These are phyloP conservation scores for Montipora sp. DNA, from an alignment of 64 coral and sea anemone species.

Conservation along the genomic window DNA sequence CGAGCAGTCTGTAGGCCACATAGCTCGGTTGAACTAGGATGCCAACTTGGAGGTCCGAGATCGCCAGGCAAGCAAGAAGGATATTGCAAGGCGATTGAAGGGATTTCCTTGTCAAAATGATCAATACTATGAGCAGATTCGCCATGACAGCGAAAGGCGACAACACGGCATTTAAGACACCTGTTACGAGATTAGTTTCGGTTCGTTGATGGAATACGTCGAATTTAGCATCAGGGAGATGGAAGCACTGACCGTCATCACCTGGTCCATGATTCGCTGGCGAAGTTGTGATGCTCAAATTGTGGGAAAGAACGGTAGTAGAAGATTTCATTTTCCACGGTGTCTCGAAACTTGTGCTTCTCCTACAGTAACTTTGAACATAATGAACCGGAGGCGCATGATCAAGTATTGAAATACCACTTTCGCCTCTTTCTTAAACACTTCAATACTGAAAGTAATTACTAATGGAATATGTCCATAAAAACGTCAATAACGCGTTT, in stretches of 20 bases:
- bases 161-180: slow-evolving; percentile 63
- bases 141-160: slow-evolving; percentile 65
- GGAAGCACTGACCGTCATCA: neutral
- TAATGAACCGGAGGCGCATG: too few species aligned
- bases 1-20: slow-evolving; percentile 56
- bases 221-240: slow-evolving; percentile 47
- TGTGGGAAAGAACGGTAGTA: too few species aligned
- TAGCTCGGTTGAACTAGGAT: slow-evolving; percentile 75
- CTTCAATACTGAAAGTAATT: too few species aligned
- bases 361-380: too few species aligned
- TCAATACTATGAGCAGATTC: slow-evolving; percentile 51
- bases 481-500: too few species aligned
- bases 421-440: too few species aligned
- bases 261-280: too few species aligned
- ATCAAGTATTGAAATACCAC: too few species aligned
- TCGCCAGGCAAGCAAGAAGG: slow-evolving; percentile 65
- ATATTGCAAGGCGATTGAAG: slow-evolving; percentile 76
- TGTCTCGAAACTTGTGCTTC: too few species aligned
- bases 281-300: too few species aligned
- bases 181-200: slow-evolving; percentile 68
- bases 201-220: slow-evolving; percentile 34
- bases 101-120: slow-evolving; percentile 37
- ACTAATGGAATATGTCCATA: too few species aligned
- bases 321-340: too few species aligned
- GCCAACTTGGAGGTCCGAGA: slow-evolving; percentile 72